Evolutionary conservation across 2,797 vertebrate species (phyloP), one percentile per base, ranked within the genome.

Genomic region (Chaetodon trifasciatus): DNA sequence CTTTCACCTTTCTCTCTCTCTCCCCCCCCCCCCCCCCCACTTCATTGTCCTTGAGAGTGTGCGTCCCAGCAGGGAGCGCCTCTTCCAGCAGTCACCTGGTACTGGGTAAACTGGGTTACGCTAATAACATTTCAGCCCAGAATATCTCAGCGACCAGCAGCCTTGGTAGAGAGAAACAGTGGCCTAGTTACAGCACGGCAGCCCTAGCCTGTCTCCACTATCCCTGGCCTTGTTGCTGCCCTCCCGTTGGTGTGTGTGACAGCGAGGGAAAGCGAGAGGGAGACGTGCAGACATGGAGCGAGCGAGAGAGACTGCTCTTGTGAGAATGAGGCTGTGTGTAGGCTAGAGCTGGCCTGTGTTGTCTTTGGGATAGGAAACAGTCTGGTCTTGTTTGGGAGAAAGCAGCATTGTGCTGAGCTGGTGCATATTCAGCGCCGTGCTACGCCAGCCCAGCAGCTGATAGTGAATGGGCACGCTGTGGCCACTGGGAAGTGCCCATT

Each of bases 61-160:
- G 37, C 19, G 58, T 60, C 88, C 86, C 91, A 60, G 73, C 60
- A 72, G 90, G 90, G 89, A 76, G 67, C 63, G 46, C 74, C 76
- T 92, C 87, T 81, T 87, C 82, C 83, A 83, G 86, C 84, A 90
- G 88, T 93, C 94, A 94, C 90, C 93, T 94, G 92, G 86, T 94
- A 85, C 82, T 86, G 88, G 87, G 88, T 93, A 94, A 94, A 95
- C 94, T 95, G 93, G 92, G 94, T 95, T 95, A 94, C 82, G 52
- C 90, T 94, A 93, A 95, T 95, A 92, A 91, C 91, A 91, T 93
- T 91, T 85, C 85, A 90, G 82, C 92, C 90, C 65, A 83, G 79
- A 93, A 94, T 93, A 92, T 93, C 91, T 91, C 77, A 23, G 28
- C 74, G 46, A 88, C 66, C 85, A 88, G 77, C 74, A 62, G 80